Percentiles rank a stretch among this genome's conserved stretches.
Conservation (phyloP, 2,888 invertebrate species). For the Drosophila koepferae region DNA sequence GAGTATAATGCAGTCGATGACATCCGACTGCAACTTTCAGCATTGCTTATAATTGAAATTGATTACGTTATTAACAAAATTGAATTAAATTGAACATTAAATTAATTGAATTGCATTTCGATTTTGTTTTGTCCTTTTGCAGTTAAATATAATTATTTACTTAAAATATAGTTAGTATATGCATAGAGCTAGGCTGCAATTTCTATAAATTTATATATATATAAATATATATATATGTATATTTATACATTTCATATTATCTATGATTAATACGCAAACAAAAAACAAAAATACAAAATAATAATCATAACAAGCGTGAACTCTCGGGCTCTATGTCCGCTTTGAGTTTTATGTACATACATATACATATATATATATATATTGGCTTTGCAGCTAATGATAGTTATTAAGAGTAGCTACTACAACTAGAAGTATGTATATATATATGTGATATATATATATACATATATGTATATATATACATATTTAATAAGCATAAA, state of each 20-base stretch:
- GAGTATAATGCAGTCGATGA: background rate
- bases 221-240: background rate
- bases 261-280: background rate
- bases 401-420: slow-evolving; percentile 10
- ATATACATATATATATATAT: background rate
- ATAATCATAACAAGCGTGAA: background rate
- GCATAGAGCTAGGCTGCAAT: background rate
- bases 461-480: background rate
- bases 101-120: background rate
- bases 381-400: slow-evolving; percentile 17
- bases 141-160: slow-evolving; percentile 5
- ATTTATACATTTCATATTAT: background rate
- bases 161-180: slow-evolving; percentile 1
- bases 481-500: slow-evolving; percentile 4
- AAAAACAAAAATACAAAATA: too few species aligned
- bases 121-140: background rate
- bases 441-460: too few species aligned
- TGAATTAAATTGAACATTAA: background rate
- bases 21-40: background rate
- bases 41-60: background rate
- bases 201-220: background rate
- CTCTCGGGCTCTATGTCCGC: background rate
- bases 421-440: background rate
- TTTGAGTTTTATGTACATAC: background rate
- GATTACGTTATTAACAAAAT: background rate